A percentile compares a stretch with the other conserved stretches of the same genome.
Conservation (phyloP, 2,797 vertebrate species). For the Thaleichthys pacificus region DNA sequence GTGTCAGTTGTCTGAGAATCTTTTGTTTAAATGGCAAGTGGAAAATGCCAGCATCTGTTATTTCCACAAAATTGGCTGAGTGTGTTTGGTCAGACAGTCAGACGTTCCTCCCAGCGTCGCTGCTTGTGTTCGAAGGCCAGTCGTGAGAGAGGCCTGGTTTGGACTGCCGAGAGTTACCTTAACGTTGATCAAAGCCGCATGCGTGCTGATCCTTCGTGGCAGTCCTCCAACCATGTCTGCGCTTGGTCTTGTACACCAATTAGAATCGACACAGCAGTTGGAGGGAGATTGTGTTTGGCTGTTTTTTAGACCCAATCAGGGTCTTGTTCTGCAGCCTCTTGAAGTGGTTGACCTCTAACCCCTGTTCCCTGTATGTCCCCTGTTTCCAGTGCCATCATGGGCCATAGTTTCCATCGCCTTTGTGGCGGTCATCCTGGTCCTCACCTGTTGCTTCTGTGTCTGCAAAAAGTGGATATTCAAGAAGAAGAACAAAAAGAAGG, state of each 20-base stretch:
- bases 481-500: conserved; percentile 99
- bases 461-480: conserved; percentile 99
- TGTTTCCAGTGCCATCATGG: conserved; percentile 92
- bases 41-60: conserved; percentile 67
- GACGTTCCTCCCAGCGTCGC: conserved; percentile 22
- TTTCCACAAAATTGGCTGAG: conserved; percentile 63
- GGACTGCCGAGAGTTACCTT: conserved; percentile 33
- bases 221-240: neutral
- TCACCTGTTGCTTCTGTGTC: conserved; percentile 99
- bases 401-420: conserved; percentile 98
- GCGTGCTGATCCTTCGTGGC: neutral
- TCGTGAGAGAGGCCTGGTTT: conserved; percentile 55
- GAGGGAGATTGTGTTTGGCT: neutral
- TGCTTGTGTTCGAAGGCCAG: conserved; percentile 31
- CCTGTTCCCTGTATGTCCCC: neutral
- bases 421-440: conserved; percentile 92
- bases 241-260: neutral
- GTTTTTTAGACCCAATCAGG: neutral
- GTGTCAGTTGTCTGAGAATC: conserved; percentile 51
- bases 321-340: neutral
- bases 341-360: neutral
- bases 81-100: conserved; percentile 33
- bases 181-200: conserved; percentile 36
- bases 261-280: neutral
- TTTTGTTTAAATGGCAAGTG: conserved; percentile 58